Evolutionary conservation across 64 coral and sea anemone species (phyloP).

Genomic region (Catalaphyllia jardinei): DNA sequence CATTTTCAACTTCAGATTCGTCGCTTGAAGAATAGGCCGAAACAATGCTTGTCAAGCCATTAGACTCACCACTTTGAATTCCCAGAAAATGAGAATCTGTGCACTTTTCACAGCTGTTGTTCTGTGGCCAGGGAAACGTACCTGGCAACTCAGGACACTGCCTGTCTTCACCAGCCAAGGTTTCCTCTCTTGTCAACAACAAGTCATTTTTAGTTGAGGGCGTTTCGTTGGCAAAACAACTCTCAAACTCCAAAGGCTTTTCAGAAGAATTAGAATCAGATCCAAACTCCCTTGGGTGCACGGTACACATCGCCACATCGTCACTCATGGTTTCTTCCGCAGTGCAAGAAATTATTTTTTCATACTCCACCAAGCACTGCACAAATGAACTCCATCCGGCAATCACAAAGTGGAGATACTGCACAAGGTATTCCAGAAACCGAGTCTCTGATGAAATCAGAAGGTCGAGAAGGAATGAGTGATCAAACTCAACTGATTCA

Average conservation of each 20-base stretch:
- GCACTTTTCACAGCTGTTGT: too few relatives aligned
- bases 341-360: not conserved
- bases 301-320: not conserved
- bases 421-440: constrained; percentile 72
- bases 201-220: not conserved
- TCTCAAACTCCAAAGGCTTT: too few relatives aligned
- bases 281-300: not conserved
- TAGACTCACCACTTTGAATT: not conserved
- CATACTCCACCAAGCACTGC: not conserved
- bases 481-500: constrained; percentile 67
- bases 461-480: constrained; percentile 83
- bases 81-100: too few relatives aligned
- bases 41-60: constrained; percentile 18
- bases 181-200: not conserved
- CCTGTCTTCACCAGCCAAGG: not conserved
- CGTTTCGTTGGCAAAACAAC: not conserved
- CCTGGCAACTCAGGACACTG: too few relatives aligned
- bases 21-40: constrained; percentile 16
- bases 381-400: constrained; percentile 68
- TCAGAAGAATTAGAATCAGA: not conserved
- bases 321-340: not conserved
- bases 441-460: constrained; percentile 85
- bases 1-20: constrained; percentile 5
- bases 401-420: constrained; percentile 65
- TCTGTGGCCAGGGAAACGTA: too few relatives aligned